These are phyloP conservation scores for Ifrita kowaldi DNA, from an alignment of 2,113 vertebrate genomes.

Conservation along the genomic window DNA sequence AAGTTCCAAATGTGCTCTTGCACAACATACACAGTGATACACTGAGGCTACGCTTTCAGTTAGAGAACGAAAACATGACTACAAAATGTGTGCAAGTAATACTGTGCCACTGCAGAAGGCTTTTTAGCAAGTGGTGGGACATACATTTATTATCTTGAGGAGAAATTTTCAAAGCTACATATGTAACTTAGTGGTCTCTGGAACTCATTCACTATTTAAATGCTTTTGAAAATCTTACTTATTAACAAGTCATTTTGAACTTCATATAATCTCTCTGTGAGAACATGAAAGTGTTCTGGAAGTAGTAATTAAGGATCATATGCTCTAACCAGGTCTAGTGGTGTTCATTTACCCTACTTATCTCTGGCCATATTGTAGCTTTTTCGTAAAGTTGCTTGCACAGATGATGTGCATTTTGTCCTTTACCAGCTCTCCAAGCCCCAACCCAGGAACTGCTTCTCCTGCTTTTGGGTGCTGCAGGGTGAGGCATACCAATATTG, in stretches of 20 bases:
- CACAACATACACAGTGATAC: not conserved
- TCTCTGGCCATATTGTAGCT: not conserved
- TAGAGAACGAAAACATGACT: not conserved
- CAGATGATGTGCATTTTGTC: not conserved
- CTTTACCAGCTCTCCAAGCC: not conserved
- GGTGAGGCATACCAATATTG: not conserved
- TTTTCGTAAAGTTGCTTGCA: not conserved
- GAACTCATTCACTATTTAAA: not conserved
- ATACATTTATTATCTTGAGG: not conserved
- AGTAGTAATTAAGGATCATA: not conserved
- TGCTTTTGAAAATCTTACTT: constrained; percentile 1
- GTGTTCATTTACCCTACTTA: not conserved
- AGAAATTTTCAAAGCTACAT: not conserved
- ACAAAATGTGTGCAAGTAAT: not conserved
- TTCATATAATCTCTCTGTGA: not conserved
- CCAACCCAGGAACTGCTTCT: not conserved
- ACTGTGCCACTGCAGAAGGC: not conserved
- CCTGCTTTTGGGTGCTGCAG: not conserved
- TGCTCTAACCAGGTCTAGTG: not conserved
- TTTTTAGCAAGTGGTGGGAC: not conserved
- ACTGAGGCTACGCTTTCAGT: not conserved
- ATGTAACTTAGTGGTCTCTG: not conserved
- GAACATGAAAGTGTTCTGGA: not conserved
- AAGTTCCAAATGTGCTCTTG: not conserved
- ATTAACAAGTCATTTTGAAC: not conserved